phyloP scores from a whole-genome alignment of 2,888 invertebrate genomes.

The Eristalis pertinax region DNA sequence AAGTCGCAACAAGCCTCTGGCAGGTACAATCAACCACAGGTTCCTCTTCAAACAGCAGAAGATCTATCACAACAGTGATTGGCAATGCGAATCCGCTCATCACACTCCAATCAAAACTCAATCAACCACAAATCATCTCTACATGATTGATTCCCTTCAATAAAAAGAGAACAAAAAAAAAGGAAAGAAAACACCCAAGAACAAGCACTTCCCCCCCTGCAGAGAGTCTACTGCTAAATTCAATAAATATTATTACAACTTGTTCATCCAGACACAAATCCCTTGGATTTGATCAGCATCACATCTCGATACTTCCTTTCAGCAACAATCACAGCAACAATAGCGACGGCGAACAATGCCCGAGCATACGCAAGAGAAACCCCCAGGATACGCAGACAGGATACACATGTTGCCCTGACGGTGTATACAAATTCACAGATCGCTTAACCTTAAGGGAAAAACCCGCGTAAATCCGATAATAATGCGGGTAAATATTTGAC shows the following conservation, averaged over 20 bases:
- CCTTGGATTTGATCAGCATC: conserved; percentile 22
- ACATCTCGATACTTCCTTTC: conserved; percentile 66
- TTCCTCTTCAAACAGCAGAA: no score
- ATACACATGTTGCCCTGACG: conserved; percentile 45
- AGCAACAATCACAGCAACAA: conserved; percentile 40
- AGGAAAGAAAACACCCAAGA: background rate
- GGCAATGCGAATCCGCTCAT: background rate
- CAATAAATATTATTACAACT: conserved; percentile 67
- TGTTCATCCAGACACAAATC: conserved; percentile 60
- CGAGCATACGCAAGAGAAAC: conserved; percentile 28
- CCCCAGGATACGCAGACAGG: conserved; percentile 59
- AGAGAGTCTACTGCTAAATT: background rate
- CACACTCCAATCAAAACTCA: background rate
- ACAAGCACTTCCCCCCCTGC: background rate
- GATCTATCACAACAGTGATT: background rate
- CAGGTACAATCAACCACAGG: no score
- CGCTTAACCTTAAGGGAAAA: conserved; percentile 68
- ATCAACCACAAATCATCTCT: background rate
- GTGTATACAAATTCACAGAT: conserved; percentile 60
- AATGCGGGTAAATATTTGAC: conserved; percentile 75
- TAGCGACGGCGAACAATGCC: conserved; percentile 29
- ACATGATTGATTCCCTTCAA: background rate
- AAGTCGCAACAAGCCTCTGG: no score
- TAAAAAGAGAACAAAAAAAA: background rate
- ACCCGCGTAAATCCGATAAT: conserved; percentile 74